Percentiles rank a stretch among this genome's conserved stretches.
These are phyloP conservation scores for Plestiodon gilberti DNA, from an alignment of 2,113 vertebrate genomes.

Conservation along the genomic window DNA sequence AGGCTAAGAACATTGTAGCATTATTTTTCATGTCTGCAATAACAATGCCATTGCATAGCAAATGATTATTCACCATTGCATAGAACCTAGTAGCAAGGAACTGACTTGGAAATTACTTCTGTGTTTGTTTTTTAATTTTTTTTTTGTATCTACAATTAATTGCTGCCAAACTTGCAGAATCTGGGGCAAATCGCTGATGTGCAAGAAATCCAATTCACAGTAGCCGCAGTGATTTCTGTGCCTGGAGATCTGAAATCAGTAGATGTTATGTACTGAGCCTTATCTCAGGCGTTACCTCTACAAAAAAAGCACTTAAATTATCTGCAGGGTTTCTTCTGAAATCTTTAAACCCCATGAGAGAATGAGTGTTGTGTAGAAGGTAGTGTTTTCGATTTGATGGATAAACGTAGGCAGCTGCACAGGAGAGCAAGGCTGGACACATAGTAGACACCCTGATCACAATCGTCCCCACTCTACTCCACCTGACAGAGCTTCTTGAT, in stretches of 20 bases:
- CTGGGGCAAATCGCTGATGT: neutral
- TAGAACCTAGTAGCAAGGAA: constrained; percentile 1
- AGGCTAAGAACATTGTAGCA: neutral
- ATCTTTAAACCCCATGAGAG: neutral
- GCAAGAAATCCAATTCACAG: neutral
- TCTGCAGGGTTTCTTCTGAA: neutral
- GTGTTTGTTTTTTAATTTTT: constrained; percentile 21
- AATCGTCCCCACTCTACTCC: no score
- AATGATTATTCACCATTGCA: constrained; percentile 29
- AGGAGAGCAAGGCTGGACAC: neutral
- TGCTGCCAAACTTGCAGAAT: constrained; percentile 21
- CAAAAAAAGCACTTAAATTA: neutral
- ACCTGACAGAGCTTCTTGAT: neutral
- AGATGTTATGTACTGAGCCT: neutral
- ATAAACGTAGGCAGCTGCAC: neutral
- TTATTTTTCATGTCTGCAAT: constrained; percentile 47
- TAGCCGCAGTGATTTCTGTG: neutral
- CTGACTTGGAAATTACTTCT: constrained; percentile 3
- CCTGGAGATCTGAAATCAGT: neutral
- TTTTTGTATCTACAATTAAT: constrained; percentile 25
- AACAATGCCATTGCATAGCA: constrained; percentile 17
- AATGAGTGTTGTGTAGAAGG: neutral
- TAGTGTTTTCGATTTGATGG: neutral
- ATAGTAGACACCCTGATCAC: no score
- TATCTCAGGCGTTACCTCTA: neutral